These are phyloP conservation scores for Patiria miniata DNA, from an alignment of 35 echinoderm and acorn worm species.

Conservation along the genomic window DNA sequence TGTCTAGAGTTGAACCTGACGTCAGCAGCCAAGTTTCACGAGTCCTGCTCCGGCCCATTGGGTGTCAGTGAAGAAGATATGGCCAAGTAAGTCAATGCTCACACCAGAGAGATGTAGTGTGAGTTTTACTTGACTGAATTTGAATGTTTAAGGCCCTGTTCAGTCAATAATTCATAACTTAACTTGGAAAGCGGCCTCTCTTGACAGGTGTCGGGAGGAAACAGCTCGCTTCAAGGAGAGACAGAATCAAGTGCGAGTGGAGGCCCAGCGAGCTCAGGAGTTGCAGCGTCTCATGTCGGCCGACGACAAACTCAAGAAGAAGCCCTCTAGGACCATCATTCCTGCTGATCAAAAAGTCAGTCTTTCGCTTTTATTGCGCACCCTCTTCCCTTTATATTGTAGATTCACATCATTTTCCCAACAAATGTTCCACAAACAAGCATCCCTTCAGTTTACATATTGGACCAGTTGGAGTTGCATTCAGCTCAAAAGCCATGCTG, in stretches of 20 bases:
- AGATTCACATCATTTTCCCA: neutral
- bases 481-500: no score
- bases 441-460: no score
- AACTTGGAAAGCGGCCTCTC: no score
- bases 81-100: slow-evolving; percentile 67
- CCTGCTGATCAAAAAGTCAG: slow-evolving; percentile 87
- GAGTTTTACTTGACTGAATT: no score
- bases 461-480: no score
- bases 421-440: no score
- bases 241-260: slow-evolving; percentile 76
- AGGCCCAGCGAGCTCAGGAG: slow-evolving; percentile 67
- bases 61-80: slow-evolving; percentile 74
- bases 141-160: no score
- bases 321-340: slow-evolving; percentile 48
- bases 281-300: slow-evolving; percentile 68
- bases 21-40: slow-evolving; percentile 76
- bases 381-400: neutral
- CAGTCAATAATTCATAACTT: no score
- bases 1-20: slow-evolving; percentile 76
- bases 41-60: slow-evolving; percentile 46
- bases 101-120: no score
- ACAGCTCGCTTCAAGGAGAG: slow-evolving; percentile 83
- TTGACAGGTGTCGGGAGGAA: slow-evolving; percentile 82
- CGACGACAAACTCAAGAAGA: slow-evolving; percentile 61
- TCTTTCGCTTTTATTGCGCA: neutral